phyloP scores from a whole-genome alignment of 2,113 vertebrate genomes.

The Semnornis frantzii region DNA sequence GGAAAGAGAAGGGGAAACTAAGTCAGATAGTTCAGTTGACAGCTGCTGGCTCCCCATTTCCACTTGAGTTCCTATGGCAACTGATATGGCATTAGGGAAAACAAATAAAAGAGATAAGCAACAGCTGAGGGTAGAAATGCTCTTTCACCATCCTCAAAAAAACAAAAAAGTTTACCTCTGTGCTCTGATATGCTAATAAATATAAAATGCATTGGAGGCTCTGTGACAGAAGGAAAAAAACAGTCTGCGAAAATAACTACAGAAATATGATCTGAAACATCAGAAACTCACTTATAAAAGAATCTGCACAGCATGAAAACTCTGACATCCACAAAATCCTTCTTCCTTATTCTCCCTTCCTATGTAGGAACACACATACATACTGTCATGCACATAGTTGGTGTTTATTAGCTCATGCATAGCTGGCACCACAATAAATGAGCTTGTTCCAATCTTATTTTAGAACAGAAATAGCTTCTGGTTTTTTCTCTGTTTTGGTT shows the following conservation, averaged over 20 bases:
- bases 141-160: not conserved
- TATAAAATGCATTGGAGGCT: not conserved
- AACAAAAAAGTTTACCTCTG: not conserved
- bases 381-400: not conserved
- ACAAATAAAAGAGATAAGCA: constrained; percentile 25
- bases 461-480: not conserved
- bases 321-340: not conserved
- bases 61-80: constrained; percentile 54
- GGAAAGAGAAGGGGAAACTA: constrained; percentile 31
- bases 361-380: not conserved
- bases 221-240: not conserved
- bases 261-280: not conserved
- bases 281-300: not conserved
- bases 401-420: not conserved
- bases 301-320: not conserved
- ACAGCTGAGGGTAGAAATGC: not conserved
- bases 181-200: not conserved
- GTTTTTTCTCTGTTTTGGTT: not conserved
- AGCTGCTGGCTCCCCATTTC: not conserved
- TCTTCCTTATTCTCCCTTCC: not conserved
- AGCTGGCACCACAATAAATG: not conserved
- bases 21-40: constrained; percentile 19
- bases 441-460: not conserved
- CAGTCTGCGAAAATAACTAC: not conserved
- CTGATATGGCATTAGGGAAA: constrained; percentile 40